Evolutionary conservation across 1,140 invertebrate genomes (phyloP).

Genomic region (Drosophila nannoptera): DNA sequence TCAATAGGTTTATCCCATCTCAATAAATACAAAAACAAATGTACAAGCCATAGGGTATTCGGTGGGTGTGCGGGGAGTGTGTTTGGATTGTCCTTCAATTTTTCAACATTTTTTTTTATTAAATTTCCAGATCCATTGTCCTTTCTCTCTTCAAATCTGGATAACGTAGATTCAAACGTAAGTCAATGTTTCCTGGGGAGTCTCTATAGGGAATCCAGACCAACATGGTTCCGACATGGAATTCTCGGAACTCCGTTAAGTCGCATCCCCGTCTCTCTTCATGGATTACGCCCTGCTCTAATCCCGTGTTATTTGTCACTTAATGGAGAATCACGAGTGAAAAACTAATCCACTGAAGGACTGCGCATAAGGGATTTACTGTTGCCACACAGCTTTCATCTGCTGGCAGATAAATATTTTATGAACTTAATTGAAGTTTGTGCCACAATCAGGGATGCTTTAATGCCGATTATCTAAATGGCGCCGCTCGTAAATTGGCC

Average conservation of each 20-base stretch:
- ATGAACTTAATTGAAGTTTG: neutral
- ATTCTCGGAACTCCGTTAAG: neutral
- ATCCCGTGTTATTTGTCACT: no score
- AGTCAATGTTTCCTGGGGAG: no score
- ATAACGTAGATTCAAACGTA: no score
- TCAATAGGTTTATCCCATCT: constrained; percentile 12
- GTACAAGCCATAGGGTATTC: neutral
- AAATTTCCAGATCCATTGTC: no score
- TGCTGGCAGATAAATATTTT: neutral
- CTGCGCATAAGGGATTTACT: no score
- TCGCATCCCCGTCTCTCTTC: no score
- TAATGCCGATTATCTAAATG: neutral
- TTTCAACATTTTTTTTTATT: neutral
- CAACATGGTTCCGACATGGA: neutral
- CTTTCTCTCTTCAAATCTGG: no score
- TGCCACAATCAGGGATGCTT: neutral
- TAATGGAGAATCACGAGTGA: no score
- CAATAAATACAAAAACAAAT: constrained; percentile 7
- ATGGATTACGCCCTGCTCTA: no score
- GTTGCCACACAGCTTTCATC: no score
- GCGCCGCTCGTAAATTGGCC: constrained; percentile 6
- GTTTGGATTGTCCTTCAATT: neutral
- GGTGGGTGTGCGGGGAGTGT: neutral
- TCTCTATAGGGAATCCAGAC: no score
- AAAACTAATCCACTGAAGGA: no score